Conservation (phyloP, 2,888 invertebrate genomes). For the Myopa testacea region DNA sequence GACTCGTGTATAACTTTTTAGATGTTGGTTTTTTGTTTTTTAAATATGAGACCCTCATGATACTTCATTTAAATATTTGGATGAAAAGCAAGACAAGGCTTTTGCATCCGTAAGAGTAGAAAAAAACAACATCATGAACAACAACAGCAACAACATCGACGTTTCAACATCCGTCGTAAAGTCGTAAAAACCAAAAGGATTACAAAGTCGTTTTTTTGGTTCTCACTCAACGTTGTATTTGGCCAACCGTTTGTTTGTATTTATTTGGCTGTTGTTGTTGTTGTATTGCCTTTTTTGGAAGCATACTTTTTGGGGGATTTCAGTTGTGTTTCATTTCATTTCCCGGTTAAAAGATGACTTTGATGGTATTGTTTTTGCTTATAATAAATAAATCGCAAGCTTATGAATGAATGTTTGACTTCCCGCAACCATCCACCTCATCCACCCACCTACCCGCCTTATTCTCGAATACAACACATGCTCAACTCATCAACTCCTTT, state of each 20-base stretch:
- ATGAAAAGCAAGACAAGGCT: constrained; percentile 20
- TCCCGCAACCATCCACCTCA: background rate
- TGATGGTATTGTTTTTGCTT: constrained; percentile 41
- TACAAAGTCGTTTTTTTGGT: constrained; percentile 37
- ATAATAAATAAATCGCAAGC: constrained; percentile 38
- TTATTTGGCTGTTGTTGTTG: background rate
- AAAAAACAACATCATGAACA: background rate
- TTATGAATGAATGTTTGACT: constrained; percentile 37
- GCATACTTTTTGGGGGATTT: constrained; percentile 19
- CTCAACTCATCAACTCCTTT: background rate
- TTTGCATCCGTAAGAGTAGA: background rate
- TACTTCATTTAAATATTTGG: background rate
- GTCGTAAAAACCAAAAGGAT: constrained; percentile 35
- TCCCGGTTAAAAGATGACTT: constrained; percentile 32
- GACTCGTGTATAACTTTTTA: background rate
- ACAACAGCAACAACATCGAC: constrained; percentile 1
- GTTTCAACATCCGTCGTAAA: background rate
- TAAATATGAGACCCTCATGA: constrained; percentile 14
- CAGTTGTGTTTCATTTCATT: constrained; percentile 4
- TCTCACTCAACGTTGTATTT: constrained; percentile 13
- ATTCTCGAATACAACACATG: background rate
- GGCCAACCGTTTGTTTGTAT: background rate
- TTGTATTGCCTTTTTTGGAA: background rate
- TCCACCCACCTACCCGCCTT: background rate
- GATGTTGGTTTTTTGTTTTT: constrained; percentile 7